Conservation (phyloP, 2,113 vertebrate genomes). For the Phylloscopus whistleri region DNA sequence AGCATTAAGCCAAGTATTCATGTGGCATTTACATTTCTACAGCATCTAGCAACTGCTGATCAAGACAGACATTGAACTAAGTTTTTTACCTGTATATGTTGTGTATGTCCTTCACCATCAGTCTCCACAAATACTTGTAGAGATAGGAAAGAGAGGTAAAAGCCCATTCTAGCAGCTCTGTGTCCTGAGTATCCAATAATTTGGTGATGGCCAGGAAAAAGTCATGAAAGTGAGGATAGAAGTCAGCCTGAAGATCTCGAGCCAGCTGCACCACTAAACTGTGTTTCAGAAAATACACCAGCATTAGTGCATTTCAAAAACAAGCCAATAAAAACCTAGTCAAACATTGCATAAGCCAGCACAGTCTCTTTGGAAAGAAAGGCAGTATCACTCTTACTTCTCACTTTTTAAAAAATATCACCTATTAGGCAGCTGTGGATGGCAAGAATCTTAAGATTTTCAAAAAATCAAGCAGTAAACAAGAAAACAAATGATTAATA, state of each 20-base stretch:
- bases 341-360: neutral
- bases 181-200: conserved; percentile 91
- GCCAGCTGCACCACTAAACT: conserved; percentile 95
- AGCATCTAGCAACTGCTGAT: neutral
- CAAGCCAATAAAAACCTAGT: neutral
- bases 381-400: neutral
- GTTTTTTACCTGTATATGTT: conserved; percentile 87
- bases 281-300: conserved; percentile 8
- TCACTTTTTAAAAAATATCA: neutral
- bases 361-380: neutral
- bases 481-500: neutral
- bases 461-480: neutral
- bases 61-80: neutral
- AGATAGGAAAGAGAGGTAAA: conserved; percentile 94
- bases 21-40: neutral
- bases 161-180: conserved; percentile 90
- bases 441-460: neutral
- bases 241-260: conserved; percentile 93
- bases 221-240: conserved; percentile 93
- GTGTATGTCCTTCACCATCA: conserved; percentile 94
- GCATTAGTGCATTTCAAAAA: neutral
- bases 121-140: conserved; percentile 95
- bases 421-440: neutral
- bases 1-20: neutral
- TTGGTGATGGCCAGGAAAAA: conserved; percentile 88